Evolutionary conservation across 2,888 invertebrate genomes (phyloP), one percentile per base, ranked within the genome.

Genomic region (Geotrupes spiniger): DNA sequence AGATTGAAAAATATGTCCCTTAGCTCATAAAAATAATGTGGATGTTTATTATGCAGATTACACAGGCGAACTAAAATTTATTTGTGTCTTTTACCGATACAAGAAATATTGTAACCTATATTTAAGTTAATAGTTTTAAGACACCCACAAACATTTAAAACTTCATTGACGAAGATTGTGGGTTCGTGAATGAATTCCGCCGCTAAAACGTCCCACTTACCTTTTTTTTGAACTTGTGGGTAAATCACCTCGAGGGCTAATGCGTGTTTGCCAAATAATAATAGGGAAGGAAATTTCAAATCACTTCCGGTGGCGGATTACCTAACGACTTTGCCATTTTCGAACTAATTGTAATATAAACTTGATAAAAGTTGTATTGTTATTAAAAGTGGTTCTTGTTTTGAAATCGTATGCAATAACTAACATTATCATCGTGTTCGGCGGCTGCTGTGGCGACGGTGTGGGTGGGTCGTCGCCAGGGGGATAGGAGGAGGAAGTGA

Each of bases 401-500:
- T 3, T 21, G 21, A 21, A 21, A 21, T 21, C 6, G 21, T 21
- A n/a, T n/a, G n/a, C n/a, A n/a, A n/a, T n/a, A n/a, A n/a, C n/a
- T n/a, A n/a, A n/a, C n/a, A n/a, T n/a, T n/a, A 21, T 21, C 21
- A 6, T 4, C 21, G 21, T 21, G 21, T 21, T 4, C 6, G 6
- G 21, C 21, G 6, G 21, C 21, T 21, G 6, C 6, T 21, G 21
- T 6, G 21, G 21, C 21, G 21, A 4, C 21, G 21, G 21, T 4
- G 21, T 21, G 21, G 21, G 21, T 21, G 21, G 21, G 21, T 21
- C 21, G 21, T 21, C 21, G 6, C 21, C 21, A 21, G 6, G 21
- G 21, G 21, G 21, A 21, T 21, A 21, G 21, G 3, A 21, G 33
- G 33, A 33, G 33, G 33, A 33, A 33, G 53, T 48, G 55, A 54